Conservation (phyloP, 1,140 invertebrate species). For the Lepidostoma basale region DNA sequence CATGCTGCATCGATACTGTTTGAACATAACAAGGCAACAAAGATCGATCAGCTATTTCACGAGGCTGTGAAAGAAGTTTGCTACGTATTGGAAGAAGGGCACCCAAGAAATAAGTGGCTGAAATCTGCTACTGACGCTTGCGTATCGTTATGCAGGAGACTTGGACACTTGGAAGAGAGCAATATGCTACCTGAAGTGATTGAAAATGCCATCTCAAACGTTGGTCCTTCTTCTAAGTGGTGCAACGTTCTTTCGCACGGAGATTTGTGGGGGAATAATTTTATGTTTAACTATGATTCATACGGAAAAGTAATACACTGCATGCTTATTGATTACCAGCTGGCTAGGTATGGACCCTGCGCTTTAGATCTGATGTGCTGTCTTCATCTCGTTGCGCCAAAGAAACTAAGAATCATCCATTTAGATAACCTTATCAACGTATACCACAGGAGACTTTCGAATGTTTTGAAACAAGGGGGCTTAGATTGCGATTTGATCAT, state of each 20-base stretch:
- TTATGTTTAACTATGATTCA: conserved; percentile 62
- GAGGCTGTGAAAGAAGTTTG: conserved; percentile 54
- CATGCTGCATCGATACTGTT: conserved; percentile 59
- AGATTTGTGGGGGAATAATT: conserved; percentile 64
- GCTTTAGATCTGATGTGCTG: conserved; percentile 54
- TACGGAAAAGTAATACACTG: conserved; percentile 48
- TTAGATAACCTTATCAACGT: conserved; percentile 54
- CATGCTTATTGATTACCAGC: conserved; percentile 64
- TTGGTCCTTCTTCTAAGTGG: conserved; percentile 52
- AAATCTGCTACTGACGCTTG: conserved; percentile 48
- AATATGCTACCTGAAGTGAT: conserved; percentile 48
- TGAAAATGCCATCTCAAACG: conserved; percentile 50
- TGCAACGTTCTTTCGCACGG: conserved; percentile 61
- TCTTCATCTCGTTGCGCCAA: conserved; percentile 51
- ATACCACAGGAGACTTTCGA: conserved; percentile 58
- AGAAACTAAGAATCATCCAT: conserved; percentile 53
- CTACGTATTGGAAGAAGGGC: conserved; percentile 49
- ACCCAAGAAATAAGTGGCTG: conserved; percentile 50
- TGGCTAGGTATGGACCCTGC: conserved; percentile 59
- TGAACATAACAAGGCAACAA: conserved; percentile 49
- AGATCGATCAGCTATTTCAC: conserved; percentile 51
- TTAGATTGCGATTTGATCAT: conserved; percentile 54
- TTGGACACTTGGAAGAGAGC: conserved; percentile 49
- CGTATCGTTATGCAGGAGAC: conserved; percentile 48
- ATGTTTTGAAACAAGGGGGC: conserved; percentile 50